These are phyloP conservation scores for Pachymerium ferrugineum DNA, from an alignment of 2,888 invertebrate genomes.

Conservation along the genomic window DNA sequence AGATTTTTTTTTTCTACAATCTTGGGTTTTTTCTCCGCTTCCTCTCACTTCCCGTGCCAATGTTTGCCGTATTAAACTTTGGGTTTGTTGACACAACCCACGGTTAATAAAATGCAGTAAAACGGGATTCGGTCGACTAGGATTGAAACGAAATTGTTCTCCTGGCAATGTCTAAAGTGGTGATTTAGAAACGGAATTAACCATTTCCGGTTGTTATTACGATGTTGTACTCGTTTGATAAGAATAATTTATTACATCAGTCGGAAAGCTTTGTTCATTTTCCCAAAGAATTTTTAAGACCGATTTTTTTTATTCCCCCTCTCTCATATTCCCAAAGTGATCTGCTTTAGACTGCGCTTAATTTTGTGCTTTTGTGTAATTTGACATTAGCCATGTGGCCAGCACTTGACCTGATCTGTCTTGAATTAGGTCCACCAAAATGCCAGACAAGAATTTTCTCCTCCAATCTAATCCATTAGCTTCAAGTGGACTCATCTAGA, in stretches of 20 bases:
- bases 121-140: neutral
- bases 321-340: too few species aligned
- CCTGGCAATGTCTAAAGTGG: neutral
- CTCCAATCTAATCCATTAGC: conserved; percentile 2
- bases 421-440: conserved; percentile 11
- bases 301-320: neutral
- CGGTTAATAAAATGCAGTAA: too few species aligned
- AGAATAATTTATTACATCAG: neutral
- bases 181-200: conserved; percentile 6
- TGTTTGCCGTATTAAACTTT: neutral
- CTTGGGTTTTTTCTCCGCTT: too few species aligned
- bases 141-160: too few species aligned
- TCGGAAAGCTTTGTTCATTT: neutral
- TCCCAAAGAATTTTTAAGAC: neutral
- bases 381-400: conserved; percentile 2
- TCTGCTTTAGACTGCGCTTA: neutral
- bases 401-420: conserved; percentile 2
- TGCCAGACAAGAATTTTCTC: conserved; percentile 11
- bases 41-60: neutral
- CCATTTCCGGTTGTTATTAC: conserved; percentile 18
- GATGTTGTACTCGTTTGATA: neutral
- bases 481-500: conserved; percentile 5
- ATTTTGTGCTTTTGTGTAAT: conserved; percentile 11
- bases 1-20: too few species aligned
- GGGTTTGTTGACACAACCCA: neutral